These are phyloP conservation scores for Scolopax rusticola DNA, from an alignment of 2,797 vertebrate species.

Conservation along the genomic window DNA sequence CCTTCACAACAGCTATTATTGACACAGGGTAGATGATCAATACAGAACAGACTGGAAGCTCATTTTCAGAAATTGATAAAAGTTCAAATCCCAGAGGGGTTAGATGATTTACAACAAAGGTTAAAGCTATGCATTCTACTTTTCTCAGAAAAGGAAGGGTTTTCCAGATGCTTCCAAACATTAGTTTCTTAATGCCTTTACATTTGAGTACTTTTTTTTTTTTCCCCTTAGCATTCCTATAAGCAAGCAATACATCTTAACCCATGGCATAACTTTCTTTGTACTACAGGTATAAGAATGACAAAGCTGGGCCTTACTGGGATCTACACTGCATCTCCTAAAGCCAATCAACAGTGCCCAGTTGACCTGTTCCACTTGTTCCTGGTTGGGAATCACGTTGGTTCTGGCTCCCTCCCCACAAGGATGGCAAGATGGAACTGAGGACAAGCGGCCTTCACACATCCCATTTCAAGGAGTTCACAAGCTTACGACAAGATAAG, in stretches of 20 bases:
- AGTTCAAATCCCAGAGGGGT: conserved; percentile 73
- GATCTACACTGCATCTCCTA: neutral
- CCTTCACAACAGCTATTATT: conserved; percentile 69
- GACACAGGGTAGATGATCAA: conserved; percentile 65
- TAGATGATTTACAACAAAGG: conserved; percentile 70
- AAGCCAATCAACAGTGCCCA: neutral
- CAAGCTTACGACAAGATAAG: fast-evolving
- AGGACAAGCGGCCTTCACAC: neutral
- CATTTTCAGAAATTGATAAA: conserved; percentile 79
- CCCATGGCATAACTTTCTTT: neutral
- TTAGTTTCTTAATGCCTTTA: neutral
- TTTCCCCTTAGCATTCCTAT: neutral
- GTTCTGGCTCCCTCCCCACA: neutral
- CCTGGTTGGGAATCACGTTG: fast-evolving
- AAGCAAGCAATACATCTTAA: neutral
- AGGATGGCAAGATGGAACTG: neutral
- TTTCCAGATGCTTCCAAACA: conserved; percentile 27
- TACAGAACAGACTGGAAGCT: conserved; percentile 72
- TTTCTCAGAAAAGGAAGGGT: conserved; percentile 24
- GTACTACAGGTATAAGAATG: neutral
- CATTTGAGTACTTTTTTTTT: neutral
- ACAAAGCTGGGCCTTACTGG: neutral
- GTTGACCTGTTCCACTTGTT: neutral
- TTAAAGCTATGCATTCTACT: conserved; percentile 57
- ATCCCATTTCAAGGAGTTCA: neutral